Conservation (phyloP, 2,797 vertebrate genomes). For the Cuculus canorus region DNA sequence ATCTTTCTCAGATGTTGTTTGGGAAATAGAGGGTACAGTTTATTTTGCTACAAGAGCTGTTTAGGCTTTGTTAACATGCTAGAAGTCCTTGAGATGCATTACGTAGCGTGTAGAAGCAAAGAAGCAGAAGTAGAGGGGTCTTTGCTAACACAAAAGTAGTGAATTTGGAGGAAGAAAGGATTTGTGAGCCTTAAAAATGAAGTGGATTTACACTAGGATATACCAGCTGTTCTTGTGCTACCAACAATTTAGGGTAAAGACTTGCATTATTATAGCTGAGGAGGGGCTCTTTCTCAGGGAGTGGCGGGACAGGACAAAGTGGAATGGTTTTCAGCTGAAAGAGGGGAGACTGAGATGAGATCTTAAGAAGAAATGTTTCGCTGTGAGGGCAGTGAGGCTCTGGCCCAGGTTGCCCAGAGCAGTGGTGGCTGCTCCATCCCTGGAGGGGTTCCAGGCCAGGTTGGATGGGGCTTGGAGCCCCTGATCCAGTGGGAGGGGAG, state of each 20-base stretch:
- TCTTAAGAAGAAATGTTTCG: too few species aligned
- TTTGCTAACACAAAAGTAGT: background rate
- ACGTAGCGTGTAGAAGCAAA: background rate
- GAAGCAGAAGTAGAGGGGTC: background rate
- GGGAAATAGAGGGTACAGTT: background rate
- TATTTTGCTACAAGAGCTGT: background rate
- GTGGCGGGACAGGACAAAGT: too few species aligned
- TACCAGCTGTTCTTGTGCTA: background rate
- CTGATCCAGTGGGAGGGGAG: too few species aligned
- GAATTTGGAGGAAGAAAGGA: background rate
- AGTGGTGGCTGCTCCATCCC: too few species aligned
- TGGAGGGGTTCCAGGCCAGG: too few species aligned
- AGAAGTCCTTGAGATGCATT: background rate
- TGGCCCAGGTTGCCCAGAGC: too few species aligned
- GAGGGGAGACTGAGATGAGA: too few species aligned
- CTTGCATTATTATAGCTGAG: background rate
- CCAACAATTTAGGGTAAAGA: background rate
- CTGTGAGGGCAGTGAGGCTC: too few species aligned
- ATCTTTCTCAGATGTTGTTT: background rate
- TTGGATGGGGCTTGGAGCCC: too few species aligned
- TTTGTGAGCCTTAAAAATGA: background rate
- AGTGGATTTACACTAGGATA: background rate
- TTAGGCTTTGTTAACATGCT: background rate
- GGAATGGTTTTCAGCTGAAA: too few species aligned
- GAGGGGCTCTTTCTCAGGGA: too few species aligned